Conservation (phyloP, 2,113 vertebrate species). For the Dicerorhinus sumatrensis region DNA sequence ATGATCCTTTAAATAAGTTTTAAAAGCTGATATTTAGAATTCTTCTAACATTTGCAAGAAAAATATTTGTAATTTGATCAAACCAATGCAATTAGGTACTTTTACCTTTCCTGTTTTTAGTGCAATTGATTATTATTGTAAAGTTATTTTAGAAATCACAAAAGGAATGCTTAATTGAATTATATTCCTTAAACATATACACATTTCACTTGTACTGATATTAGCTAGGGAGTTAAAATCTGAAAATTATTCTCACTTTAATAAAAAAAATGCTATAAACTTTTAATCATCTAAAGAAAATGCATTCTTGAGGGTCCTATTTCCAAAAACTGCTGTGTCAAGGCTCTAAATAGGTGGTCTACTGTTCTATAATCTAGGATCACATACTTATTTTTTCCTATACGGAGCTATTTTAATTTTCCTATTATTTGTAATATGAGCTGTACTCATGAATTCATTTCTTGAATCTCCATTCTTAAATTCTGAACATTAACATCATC, state of each 20-base stretch:
- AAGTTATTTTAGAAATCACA: slow-evolving; percentile 19
- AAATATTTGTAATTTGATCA: slow-evolving; percentile 27
- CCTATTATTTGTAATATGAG: background rate
- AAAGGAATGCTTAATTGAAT: background rate
- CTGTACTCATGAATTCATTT: background rate
- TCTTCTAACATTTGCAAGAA: slow-evolving; percentile 18
- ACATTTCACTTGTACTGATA: background rate
- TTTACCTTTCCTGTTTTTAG: slow-evolving; percentile 8
- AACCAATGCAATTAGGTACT: background rate
- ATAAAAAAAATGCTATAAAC: background rate
- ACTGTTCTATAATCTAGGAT: background rate
- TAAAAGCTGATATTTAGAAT: background rate
- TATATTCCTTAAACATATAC: background rate
- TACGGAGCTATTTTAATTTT: background rate
- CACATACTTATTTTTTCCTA: background rate
- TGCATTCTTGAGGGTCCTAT: background rate
- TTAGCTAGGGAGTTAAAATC: background rate
- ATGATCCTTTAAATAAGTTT: slow-evolving; percentile 3
- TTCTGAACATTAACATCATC: background rate
- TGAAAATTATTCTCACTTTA: background rate
- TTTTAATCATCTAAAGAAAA: slow-evolving; percentile 38
- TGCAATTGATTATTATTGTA: slow-evolving; percentile 26
- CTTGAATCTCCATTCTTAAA: slow-evolving; percentile 6
- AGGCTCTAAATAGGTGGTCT: background rate
- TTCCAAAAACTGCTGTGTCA: background rate